These are phyloP conservation scores for Meteorus sp. DNA, from an alignment of 1,140 invertebrate species.

Conservation along the genomic window DNA sequence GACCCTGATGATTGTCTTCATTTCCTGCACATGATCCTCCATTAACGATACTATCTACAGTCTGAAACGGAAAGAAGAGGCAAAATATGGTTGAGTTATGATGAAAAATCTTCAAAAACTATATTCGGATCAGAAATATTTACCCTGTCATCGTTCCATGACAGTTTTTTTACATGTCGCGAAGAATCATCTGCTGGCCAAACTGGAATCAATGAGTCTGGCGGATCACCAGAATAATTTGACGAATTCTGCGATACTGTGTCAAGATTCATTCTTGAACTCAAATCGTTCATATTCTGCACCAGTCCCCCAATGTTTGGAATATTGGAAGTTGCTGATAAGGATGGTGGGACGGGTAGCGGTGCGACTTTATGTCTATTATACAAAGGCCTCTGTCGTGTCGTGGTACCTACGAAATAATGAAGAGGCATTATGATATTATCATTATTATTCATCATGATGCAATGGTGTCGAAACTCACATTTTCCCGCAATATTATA, in stretches of 20 bases:
- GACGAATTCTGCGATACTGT: conserved; percentile 51
- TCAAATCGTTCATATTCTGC: conserved; percentile 56
- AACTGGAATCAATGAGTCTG: conserved; percentile 48
- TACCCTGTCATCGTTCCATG: conserved; percentile 70
- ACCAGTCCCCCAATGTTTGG: conserved; percentile 53
- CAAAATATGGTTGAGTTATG: neutral
- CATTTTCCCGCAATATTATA: conserved; percentile 61
- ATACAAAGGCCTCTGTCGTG: conserved; percentile 45
- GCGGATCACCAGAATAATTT: conserved; percentile 50
- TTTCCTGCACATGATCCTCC: conserved; percentile 53
- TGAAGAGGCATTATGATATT: no score
- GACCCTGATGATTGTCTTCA: conserved; percentile 34
- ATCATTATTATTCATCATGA: no score
- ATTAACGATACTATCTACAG: conserved; percentile 62
- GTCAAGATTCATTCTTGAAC: conserved; percentile 48
- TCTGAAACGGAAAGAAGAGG: conserved; percentile 48
- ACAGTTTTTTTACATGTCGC: conserved; percentile 70
- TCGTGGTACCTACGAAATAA: conserved; percentile 34
- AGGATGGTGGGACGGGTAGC: conserved; percentile 51
- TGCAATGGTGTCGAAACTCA: no score
- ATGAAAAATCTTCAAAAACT: no score
- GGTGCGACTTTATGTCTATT: conserved; percentile 56
- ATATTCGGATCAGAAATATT: no score
- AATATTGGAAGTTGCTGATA: conserved; percentile 53
- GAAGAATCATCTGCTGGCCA: conserved; percentile 65